Percentiles rank a stretch among this genome's conserved stretches.
These are phyloP conservation scores for Drosophila nigromelanica DNA, from an alignment of 1,140 invertebrate species.

Conservation along the genomic window DNA sequence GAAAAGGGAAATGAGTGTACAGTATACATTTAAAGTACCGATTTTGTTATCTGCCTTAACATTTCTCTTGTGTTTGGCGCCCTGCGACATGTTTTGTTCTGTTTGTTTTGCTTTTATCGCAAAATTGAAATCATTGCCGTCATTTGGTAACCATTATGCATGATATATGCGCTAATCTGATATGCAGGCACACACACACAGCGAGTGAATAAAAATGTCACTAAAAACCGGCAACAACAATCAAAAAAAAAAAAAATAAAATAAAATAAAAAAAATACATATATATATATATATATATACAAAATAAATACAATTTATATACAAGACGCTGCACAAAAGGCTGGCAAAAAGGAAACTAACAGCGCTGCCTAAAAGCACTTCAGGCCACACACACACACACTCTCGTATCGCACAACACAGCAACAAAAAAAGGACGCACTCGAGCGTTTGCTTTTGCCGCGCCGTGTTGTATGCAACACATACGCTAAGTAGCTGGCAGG, in stretches of 20 bases:
- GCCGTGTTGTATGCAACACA: constrained; percentile 71
- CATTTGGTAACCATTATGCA: constrained; percentile 76
- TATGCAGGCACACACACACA: constrained; percentile 57
- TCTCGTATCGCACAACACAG: too few species aligned
- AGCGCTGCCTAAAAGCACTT: constrained; percentile 53
- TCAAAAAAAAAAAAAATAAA: constrained; percentile 47
- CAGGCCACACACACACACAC: constrained; percentile 30
- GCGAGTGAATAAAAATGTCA: constrained; percentile 78
- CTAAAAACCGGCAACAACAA: constrained; percentile 67
- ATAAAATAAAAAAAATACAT: constrained; percentile 22
- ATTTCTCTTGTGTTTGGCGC: background rate
- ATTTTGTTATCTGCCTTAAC: background rate
- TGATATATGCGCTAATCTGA: constrained; percentile 79
- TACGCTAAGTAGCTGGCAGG: constrained; percentile 69
- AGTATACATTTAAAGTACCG: constrained; percentile 26
- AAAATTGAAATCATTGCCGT: constrained; percentile 79
- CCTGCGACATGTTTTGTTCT: background rate
- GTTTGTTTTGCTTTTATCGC: constrained; percentile 47
- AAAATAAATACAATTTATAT: constrained; percentile 69
- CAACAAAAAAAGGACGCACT: constrained; percentile 26
- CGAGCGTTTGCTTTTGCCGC: constrained; percentile 27
- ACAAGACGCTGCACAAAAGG: constrained; percentile 55
- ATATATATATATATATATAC: background rate
- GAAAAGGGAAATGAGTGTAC: background rate
- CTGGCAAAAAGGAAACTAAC: constrained; percentile 60